These are phyloP conservation scores for Rutpela maculata DNA, from an alignment of 2,888 invertebrate species.

Conservation along the genomic window DNA sequence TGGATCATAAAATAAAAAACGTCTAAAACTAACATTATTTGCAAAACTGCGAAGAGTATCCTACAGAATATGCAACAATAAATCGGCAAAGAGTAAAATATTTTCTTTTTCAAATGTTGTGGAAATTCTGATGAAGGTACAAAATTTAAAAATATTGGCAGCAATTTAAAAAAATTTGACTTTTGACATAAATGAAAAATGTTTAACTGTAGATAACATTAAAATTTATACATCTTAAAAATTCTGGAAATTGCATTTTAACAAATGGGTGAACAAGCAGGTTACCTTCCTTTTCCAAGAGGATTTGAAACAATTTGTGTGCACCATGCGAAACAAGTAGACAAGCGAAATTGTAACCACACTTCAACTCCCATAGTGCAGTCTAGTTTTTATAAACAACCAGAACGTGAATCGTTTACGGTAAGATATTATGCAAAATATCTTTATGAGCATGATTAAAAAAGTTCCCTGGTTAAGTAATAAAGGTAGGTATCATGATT, in stretches of 20 bases:
- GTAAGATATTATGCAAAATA: not conserved
- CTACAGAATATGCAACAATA: too few relatives aligned
- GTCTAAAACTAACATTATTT: too few relatives aligned
- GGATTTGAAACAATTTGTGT: constrained; percentile 30
- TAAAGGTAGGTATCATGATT: too few relatives aligned
- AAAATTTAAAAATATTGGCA: too few relatives aligned
- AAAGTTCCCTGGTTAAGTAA: too few relatives aligned
- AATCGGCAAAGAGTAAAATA: too few relatives aligned
- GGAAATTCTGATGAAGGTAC: too few relatives aligned
- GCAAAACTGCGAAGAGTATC: too few relatives aligned
- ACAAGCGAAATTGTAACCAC: constrained; percentile 11
- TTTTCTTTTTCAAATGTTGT: too few relatives aligned
- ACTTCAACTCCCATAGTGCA: constrained; percentile 23
- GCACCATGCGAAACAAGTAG: constrained; percentile 26
- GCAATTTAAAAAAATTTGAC: not conserved
- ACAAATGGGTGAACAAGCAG: constrained; percentile 36
- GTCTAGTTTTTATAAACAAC: constrained; percentile 14
- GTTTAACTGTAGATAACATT: not conserved
- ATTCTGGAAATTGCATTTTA: not conserved
- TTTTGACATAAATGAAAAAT: constrained; percentile 1
- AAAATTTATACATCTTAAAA: not conserved
- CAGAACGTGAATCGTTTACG: not conserved
- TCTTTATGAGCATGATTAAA: not conserved
- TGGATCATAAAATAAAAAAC: too few relatives aligned
- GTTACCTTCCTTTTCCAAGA: constrained; percentile 38